phyloP scores from a whole-genome alignment of 2,113 vertebrate species.

The Burhinus oedicnemus region DNA sequence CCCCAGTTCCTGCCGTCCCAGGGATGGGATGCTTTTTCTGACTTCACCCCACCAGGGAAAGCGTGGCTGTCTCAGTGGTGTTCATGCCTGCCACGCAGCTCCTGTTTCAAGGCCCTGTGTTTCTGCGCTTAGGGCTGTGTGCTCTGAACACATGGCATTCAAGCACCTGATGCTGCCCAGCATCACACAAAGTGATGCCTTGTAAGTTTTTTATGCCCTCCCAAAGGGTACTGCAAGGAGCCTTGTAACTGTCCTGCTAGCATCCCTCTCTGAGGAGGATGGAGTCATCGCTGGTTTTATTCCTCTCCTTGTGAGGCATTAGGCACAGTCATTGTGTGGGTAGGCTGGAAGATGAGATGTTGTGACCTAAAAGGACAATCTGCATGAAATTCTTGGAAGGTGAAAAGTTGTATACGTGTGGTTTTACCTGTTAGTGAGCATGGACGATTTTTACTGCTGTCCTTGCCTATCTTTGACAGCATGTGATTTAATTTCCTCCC shows the following conservation, averaged over 20 bases:
- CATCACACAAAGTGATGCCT: not conserved
- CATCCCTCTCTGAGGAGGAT: not conserved
- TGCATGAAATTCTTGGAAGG: not conserved
- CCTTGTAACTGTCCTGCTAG: not conserved
- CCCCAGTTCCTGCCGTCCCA: not conserved
- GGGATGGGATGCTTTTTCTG: not conserved
- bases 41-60: not conserved
- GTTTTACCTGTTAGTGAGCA: not conserved
- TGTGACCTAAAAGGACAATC: not conserved
- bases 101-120: not conserved
- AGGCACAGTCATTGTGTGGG: not conserved
- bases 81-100: not conserved
- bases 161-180: not conserved
- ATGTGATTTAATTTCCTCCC: not conserved
- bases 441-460: not conserved
- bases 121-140: not conserved
- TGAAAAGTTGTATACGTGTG: not conserved
- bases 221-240: not conserved
- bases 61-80: not conserved
- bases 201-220: not conserved
- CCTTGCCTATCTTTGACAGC: not conserved
- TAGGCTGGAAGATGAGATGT: not conserved
- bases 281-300: not conserved
- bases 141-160: not conserved
- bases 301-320: not conserved